Evolutionary conservation across 2,113 vertebrate species (phyloP).

Genomic region (Etheostoma cragini): DNA sequence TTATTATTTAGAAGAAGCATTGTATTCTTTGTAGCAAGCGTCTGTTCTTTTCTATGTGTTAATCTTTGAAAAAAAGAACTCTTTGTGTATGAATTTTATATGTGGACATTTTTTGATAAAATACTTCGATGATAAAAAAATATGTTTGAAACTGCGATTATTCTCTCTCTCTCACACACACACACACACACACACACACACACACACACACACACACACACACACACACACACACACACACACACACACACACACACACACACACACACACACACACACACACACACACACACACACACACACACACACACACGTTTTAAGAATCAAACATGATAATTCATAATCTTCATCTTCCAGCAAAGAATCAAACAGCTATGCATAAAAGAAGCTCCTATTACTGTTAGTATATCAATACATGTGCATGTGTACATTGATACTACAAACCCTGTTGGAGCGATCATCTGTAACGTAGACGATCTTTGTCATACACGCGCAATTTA

Average conservation of each 20-base stretch:
- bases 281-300: conserved; percentile 11
- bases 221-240: conserved; percentile 23
- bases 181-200: conserved; percentile 24
- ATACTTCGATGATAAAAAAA: conserved; percentile 55
- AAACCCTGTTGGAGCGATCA: neutral
- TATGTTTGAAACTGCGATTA: neutral
- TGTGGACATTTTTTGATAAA: conserved; percentile 73
- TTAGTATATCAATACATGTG: neutral
- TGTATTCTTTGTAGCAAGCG: conserved; percentile 65
- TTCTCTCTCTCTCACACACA: neutral
- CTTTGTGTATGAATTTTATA: conserved; percentile 65
- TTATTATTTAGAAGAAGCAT: conserved; percentile 66
- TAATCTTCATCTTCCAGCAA: neutral
- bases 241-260: conserved; percentile 15
- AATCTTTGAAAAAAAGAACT: conserved; percentile 23
- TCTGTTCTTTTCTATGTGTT: conserved; percentile 32
- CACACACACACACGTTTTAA: neutral
- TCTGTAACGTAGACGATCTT: conserved; percentile 22
- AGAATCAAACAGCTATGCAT: neutral
- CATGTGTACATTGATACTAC: too few species aligned
- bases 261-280: conserved; percentile 14
- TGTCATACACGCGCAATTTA: conserved; percentile 13
- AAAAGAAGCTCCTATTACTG: neutral
- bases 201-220: conserved; percentile 3
- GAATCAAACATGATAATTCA: neutral